Conservation (phyloP, 2,888 invertebrate genomes). For the Pseudoips prasinana region DNA sequence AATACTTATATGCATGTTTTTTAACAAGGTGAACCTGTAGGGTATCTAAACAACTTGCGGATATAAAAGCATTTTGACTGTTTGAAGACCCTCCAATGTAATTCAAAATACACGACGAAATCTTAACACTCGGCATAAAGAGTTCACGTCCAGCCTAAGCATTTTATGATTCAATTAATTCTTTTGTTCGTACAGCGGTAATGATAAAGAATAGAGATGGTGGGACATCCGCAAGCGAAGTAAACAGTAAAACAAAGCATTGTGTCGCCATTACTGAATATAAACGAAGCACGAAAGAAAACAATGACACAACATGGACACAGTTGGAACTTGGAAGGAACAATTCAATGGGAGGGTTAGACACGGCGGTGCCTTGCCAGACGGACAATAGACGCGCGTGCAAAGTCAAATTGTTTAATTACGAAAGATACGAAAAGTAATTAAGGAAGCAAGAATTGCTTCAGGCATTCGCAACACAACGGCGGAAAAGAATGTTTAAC, state of each 20-base stretch:
- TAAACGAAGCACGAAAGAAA: slow-evolving; percentile 29
- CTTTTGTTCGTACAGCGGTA: slow-evolving; percentile 14
- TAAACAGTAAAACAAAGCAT: slow-evolving; percentile 32
- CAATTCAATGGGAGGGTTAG: slow-evolving; percentile 35
- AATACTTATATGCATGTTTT: too few species aligned
- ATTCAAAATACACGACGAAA: too few species aligned
- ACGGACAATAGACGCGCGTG: slow-evolving; percentile 27
- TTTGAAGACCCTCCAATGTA: too few species aligned
- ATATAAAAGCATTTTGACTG: too few species aligned
- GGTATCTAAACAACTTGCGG: too few species aligned
- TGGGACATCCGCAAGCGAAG: slow-evolving; percentile 26
- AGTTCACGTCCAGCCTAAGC: too few species aligned
- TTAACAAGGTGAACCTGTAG: too few species aligned
- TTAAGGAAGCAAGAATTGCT: slow-evolving; percentile 9
- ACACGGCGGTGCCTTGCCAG: slow-evolving; percentile 31
- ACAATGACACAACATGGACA: slow-evolving; percentile 31
- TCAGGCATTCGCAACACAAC: slow-evolving; percentile 11
- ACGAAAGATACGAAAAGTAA: slow-evolving; percentile 16
- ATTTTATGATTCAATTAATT: too few species aligned
- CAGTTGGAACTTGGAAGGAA: slow-evolving; percentile 17
- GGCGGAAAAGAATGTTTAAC: too few species aligned
- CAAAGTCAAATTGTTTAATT: slow-evolving; percentile 22
- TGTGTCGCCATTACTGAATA: slow-evolving; percentile 26
- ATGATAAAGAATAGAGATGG: slow-evolving; percentile 16
- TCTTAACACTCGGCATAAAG: too few species aligned